A percentile compares a stretch with the other conserved stretches of the same genome.
phyloP scores from a whole-genome alignment of 2,113 vertebrate genomes.

The Apodemus sylvaticus region DNA sequence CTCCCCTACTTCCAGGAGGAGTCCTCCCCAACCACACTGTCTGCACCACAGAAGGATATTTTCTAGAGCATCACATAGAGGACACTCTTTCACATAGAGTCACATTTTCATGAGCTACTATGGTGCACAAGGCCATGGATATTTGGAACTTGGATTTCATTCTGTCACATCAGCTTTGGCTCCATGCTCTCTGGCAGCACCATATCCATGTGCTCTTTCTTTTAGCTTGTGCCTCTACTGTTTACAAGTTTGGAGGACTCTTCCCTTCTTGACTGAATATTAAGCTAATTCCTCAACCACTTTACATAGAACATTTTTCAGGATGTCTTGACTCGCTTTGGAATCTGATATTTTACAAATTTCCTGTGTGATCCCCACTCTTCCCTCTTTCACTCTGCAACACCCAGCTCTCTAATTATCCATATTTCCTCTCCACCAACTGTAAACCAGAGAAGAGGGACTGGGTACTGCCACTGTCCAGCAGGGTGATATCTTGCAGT shows the following conservation, averaged over 20 bases:
- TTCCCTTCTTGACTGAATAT: background rate
- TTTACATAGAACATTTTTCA: background rate
- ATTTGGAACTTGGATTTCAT: background rate
- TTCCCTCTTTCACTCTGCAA: background rate
- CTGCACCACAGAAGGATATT: background rate
- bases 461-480: background rate
- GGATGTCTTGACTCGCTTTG: background rate
- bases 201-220: rapidly evolving
- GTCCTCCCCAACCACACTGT: background rate
- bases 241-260: background rate
- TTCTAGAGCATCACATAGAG: background rate
- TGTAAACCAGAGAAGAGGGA: background rate
- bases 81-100: background rate
- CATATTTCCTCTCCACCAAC: background rate
- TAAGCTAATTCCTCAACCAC: background rate
- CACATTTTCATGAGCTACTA: background rate
- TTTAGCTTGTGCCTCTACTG: background rate
- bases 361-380: background rate
- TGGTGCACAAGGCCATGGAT: background rate
- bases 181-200: background rate
- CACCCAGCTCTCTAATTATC: background rate
- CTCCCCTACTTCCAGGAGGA: background rate
- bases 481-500: background rate
- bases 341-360: background rate
- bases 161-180: background rate